Percentiles rank a stretch among this genome's conserved stretches.
Evolutionary conservation across 2,888 invertebrate genomes (phyloP).

Genomic region (Luffia ferchaultella): DNA sequence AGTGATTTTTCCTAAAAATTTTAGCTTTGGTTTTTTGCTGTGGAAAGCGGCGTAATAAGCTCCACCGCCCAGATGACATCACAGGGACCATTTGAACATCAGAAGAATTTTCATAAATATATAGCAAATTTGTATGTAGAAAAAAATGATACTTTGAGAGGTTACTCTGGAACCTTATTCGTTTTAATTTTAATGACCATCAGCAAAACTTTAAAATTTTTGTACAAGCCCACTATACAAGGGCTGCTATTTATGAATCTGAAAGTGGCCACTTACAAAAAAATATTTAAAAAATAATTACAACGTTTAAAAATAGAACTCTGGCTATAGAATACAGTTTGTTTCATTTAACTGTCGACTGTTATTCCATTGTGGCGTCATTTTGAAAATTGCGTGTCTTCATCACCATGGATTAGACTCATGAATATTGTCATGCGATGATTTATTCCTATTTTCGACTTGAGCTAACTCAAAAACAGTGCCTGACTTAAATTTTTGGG

Average conservation of each 20-base stretch:
- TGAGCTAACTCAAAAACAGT: slow-evolving; percentile 8
- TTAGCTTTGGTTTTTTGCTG: too few relatives aligned
- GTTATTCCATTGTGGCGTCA: slow-evolving; percentile 2
- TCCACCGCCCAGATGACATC: too few relatives aligned
- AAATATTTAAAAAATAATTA: slow-evolving; percentile 4
- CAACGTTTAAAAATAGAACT: slow-evolving; percentile 2
- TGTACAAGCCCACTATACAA: too few relatives aligned
- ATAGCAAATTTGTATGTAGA: too few relatives aligned
- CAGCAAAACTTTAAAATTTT: too few relatives aligned
- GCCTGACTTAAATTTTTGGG: slow-evolving; percentile 14
- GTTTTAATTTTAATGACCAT: too few relatives aligned
- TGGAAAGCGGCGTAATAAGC: too few relatives aligned
- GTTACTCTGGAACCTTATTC: too few relatives aligned
- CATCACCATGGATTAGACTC: background rate
- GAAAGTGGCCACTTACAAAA: slow-evolving; percentile 3
- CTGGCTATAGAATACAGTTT: slow-evolving; percentile 1
- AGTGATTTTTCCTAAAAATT: too few relatives aligned
- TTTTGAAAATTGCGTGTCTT: slow-evolving; percentile 5
- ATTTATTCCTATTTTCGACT: slow-evolving; percentile 2
- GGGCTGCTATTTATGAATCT: slow-evolving; percentile 4
- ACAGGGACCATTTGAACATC: too few relatives aligned
- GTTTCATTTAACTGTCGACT: slow-evolving; percentile 3
- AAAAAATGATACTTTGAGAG: too few relatives aligned
- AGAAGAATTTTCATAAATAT: too few relatives aligned
- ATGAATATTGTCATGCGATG: background rate